A percentile compares a stretch with the other conserved stretches of the same genome.
Conservation (phyloP, 2,113 vertebrate species). For the Gobiocypris rarus region DNA sequence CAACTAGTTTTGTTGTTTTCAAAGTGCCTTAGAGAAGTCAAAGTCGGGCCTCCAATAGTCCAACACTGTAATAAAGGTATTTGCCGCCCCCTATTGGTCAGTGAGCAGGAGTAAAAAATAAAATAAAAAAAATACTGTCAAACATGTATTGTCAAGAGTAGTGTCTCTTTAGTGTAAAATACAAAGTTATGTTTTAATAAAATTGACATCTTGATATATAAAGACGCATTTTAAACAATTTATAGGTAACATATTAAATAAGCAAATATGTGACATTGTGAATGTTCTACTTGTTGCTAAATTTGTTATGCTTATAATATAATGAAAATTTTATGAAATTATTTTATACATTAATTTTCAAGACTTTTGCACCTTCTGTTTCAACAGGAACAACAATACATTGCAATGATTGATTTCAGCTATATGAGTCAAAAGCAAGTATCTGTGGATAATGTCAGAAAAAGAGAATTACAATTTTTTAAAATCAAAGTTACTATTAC, state of each 20-base stretch:
- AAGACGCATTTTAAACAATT: background rate
- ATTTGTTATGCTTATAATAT: background rate
- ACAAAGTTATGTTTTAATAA: background rate
- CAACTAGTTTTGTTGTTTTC: background rate
- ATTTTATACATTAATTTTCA: background rate
- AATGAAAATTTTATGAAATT: too few relatives aligned
- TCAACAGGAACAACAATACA: background rate
- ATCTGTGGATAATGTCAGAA: background rate
- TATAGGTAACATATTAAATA: background rate
- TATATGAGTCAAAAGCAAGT: background rate
- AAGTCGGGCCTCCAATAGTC: background rate
- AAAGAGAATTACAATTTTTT: too few relatives aligned
- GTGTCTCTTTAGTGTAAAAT: background rate
- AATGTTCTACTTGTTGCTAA: background rate
- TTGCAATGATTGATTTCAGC: background rate
- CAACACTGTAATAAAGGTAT: background rate
- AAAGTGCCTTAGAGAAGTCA: background rate
- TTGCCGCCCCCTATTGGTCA: constrained; percentile 29
- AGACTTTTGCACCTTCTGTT: background rate
- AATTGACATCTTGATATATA: too few relatives aligned
- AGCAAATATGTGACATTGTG: background rate
- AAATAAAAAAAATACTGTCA: too few relatives aligned
- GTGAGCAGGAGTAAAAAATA: background rate
- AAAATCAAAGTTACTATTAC: background rate
- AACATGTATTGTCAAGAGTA: background rate